A percentile compares a stretch with the other conserved stretches of the same genome.
phyloP scores from a whole-genome alignment of 2,888 invertebrate genomes.

The Orthonychiurus folsomi region DNA sequence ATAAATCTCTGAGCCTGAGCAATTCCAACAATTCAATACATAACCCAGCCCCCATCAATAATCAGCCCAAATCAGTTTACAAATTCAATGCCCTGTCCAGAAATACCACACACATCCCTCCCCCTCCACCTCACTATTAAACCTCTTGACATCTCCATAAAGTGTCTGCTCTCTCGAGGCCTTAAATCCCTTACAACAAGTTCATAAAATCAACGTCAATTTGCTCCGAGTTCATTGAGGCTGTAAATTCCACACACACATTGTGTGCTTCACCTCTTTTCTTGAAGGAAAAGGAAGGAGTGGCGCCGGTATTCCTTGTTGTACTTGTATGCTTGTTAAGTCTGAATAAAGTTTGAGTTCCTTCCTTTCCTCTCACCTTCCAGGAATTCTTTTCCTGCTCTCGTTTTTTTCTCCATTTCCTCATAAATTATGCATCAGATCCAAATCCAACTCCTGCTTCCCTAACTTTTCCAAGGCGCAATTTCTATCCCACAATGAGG shows the following conservation, averaged over 20 bases:
- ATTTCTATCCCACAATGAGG: too few species aligned
- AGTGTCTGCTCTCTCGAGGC: background rate
- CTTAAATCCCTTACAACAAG: background rate
- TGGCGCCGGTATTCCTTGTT: too few species aligned
- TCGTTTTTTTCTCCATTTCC: background rate
- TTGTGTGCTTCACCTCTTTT: background rate
- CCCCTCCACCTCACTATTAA: too few species aligned
- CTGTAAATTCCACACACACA: background rate
- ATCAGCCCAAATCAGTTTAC: too few species aligned
- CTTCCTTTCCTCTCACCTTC: too few species aligned
- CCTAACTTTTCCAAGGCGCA: background rate
- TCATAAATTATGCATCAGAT: constrained; percentile 1
- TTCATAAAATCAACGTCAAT: background rate
- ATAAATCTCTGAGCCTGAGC: too few species aligned
- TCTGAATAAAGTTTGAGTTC: too few species aligned
- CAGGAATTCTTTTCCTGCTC: background rate
- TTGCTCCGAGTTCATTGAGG: background rate
- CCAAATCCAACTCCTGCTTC: background rate
- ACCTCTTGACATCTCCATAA: constrained; percentile 1
- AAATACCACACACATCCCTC: too few species aligned
- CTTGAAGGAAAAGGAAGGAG: background rate
- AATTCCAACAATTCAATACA: too few species aligned
- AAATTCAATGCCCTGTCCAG: too few species aligned
- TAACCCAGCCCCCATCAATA: too few species aligned
- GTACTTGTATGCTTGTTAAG: too few species aligned